Evolutionary conservation across 2,888 invertebrate genomes (phyloP).

Genomic region (Plagodis pulveraria): DNA sequence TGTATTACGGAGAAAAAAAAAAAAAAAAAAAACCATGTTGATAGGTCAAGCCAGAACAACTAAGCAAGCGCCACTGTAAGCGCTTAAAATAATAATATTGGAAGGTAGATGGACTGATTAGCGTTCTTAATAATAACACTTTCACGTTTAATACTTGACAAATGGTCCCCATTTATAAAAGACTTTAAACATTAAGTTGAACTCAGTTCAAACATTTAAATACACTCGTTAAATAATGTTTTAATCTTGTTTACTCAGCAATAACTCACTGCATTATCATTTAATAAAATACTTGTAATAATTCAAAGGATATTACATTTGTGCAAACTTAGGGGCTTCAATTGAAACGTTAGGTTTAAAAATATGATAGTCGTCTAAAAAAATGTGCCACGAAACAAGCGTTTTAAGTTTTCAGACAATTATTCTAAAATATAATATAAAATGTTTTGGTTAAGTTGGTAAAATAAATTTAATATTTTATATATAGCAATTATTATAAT

Average conservation of each 20-base stretch:
- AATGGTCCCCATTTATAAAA: no score
- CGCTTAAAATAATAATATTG: no score
- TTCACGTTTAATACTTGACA: no score
- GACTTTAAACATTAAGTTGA: no score
- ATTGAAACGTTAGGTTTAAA: slow-evolving; percentile 68
- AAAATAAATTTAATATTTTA: no score
- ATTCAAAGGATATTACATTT: slow-evolving; percentile 73
- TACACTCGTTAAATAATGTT: slow-evolving; percentile 5
- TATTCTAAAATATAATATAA: background rate
- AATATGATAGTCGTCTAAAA: slow-evolving; percentile 57
- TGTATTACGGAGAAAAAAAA: no score
- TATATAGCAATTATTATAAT: no score
- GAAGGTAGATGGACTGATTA: no score
- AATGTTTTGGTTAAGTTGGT: background rate
- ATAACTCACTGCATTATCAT: slow-evolving; percentile 76
- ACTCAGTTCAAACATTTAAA: background rate
- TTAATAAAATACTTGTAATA: slow-evolving; percentile 67
- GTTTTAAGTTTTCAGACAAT: slow-evolving; percentile 3
- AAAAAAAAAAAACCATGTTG: no score
- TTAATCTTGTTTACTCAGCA: slow-evolving; percentile 59
- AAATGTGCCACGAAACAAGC: slow-evolving; percentile 43
- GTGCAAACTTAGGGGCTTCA: slow-evolving; percentile 55
- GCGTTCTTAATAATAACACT: no score
- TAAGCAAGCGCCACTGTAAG: no score
- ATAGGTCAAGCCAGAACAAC: no score